Base-by-base conservation (phyloP, 2,113 vertebrate species). In the Pangasianodon hypophthalmus region DNA sequence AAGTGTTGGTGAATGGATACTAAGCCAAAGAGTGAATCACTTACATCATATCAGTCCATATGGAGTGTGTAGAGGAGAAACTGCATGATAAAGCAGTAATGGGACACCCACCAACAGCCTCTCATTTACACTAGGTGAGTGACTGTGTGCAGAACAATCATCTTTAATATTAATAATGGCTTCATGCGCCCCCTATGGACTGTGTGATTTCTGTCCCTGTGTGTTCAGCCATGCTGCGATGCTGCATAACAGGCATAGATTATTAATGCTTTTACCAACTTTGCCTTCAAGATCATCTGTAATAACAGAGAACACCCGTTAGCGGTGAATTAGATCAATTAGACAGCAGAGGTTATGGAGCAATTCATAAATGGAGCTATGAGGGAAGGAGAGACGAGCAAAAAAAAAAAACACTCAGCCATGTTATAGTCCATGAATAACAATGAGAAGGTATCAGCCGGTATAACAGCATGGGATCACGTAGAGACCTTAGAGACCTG, bases 261-360 rank as follows among this genome's bases (percentile, higher is more conserved):
- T 92, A 92, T 92, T 91, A 92, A 92, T 92, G 91, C 93, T 88
- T 92, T 90, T 86, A 88, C 88, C 91, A 89, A 91, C 89, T 90
- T 90, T 91, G 90, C 91, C 90, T 91, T 90, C 81, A 89, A 92
- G 90, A 92, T 92, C 91, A 92, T 92, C 87, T 90, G 89, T 92
- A 92, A 93, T 91, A 93, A 92, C 88, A 91, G 89, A 88, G 92
- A 92, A 90, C 88, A 92, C 89, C 90, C 86, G 90, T 91, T 92
- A 92, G 88, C 87, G 19, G 90, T 83, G 92, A 93, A 91, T 92
- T 92, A 92, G 90, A 93, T 92, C 91, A 92, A 93, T 93, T 92
- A 92, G 90, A 90, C 67, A 67, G 83, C 89, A 89, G 89, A 90
- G 92, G 91, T 92, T 92, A 90, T 84, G 77, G 87, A 91, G 93